Base-by-base conservation (phyloP, 2,888 invertebrate genomes). In the Antheraea yamamai region DNA sequence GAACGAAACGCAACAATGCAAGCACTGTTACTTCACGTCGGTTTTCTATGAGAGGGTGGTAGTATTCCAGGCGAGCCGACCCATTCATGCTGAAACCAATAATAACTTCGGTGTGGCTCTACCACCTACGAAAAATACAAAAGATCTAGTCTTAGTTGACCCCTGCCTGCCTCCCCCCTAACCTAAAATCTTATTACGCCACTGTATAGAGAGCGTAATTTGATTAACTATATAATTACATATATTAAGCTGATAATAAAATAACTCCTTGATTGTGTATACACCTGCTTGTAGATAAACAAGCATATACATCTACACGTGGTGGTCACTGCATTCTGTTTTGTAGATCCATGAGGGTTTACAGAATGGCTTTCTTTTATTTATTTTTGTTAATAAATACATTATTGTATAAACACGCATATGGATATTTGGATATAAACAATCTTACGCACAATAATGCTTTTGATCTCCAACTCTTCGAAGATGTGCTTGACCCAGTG, bases 381-480 rank as follows among this genome's bases (percentile, higher is more conserved):
- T 26, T 75, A 1, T 58, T 73, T 12, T 26, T 58, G 18, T 74
- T 76, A 71, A 78, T 78, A 6, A 51, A 66, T 64, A 75, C 78
- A 58, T 76, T 79, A 75, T 73, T 78, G 14, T 58, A 55, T 75
- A 75, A 39, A 68, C 75, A 73, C 66, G 75, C 74, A 0, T 76
- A 77, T 76, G 85, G 80, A 10, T 78, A 80, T 74, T 66, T 85
- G 4, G 82, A 84, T 18, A 75, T 82, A 74, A 77, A 80, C 20
- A 77, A 80, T 23, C 83, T 85, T 4, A 81, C 79, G 70, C 39
- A 79, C 61, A 87, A 86, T 79, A 78, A 81, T 74, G 85, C 82
- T 8, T 89, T 92, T 76, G 88, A 93, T 80, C 78, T 79, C 55
- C 85, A 87, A 75, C 83, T 92, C 58, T 92, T 87, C 79, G 83